These are phyloP conservation scores for Globicephala melas DNA, from an alignment of 2,113 vertebrate species.

Conservation along the genomic window DNA sequence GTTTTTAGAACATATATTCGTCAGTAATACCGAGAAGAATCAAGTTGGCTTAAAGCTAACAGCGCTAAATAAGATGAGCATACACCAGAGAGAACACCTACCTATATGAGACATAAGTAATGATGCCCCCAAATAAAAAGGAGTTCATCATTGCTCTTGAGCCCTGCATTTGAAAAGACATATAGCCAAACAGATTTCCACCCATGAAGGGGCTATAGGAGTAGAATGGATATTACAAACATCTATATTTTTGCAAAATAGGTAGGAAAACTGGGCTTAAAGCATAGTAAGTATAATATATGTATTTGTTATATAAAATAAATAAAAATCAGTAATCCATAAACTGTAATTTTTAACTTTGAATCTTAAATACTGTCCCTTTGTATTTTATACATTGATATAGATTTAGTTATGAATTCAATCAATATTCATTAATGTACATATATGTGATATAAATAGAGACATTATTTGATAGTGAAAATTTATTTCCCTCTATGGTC, in stretches of 20 bases:
- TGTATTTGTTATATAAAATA: background rate
- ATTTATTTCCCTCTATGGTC: background rate
- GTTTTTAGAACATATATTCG: background rate
- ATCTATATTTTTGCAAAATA: background rate
- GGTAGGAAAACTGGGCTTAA: background rate
- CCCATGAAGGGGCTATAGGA: background rate
- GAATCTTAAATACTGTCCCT: background rate
- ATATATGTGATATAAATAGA: background rate
- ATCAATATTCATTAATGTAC: background rate
- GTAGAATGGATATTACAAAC: background rate
- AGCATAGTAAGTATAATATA: background rate
- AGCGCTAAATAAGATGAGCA: background rate
- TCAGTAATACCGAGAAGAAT: background rate
- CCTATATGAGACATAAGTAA: background rate
- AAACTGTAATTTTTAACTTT: background rate
- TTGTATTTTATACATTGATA: background rate
- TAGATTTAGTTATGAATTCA: background rate
- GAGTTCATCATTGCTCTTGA: background rate
- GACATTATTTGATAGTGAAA: background rate
- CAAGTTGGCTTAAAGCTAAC: background rate
- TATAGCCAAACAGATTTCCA: background rate
- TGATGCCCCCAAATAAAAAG: background rate
- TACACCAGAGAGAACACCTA: background rate
- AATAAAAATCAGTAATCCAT: background rate
- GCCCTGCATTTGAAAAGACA: background rate